Conservation (phyloP, 2,113 vertebrate species). For the Pollachius pollachius region DNA sequence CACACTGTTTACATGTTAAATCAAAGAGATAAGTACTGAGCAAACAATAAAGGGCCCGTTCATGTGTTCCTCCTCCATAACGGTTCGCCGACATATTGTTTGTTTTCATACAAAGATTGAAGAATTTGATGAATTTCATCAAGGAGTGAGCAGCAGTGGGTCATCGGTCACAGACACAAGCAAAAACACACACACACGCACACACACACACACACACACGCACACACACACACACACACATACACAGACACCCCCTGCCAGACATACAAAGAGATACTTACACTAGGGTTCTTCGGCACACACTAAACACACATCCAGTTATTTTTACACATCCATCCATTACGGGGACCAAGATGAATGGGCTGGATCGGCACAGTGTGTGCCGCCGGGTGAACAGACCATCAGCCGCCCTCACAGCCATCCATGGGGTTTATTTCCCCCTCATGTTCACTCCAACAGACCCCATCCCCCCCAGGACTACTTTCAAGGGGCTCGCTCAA, state of each 20-base stretch:
- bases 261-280: too few species aligned
- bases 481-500: conserved; percentile 37
- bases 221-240: not conserved
- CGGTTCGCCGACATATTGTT: too few species aligned
- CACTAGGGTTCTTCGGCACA: too few species aligned
- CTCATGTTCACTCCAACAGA: conserved; percentile 38
- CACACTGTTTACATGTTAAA: too few species aligned
- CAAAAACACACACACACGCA: too few species aligned
- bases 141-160: not conserved
- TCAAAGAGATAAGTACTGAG: too few species aligned
- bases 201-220: not conserved
- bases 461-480: conserved; percentile 15
- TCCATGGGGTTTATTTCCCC: conserved; percentile 56
- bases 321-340: not conserved
- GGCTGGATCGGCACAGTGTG: not conserved
- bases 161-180: too few species aligned
- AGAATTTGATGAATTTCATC: too few species aligned
- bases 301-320: too few species aligned
- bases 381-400: conserved; percentile 37
- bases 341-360: not conserved
- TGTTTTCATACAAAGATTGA: too few species aligned
- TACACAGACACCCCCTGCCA: not conserved
- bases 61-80: too few species aligned
- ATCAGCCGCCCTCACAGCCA: conserved; percentile 47
- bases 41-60: too few species aligned